phyloP scores from a whole-genome alignment of 2,113 vertebrate genomes.

The Pontoporia blainvillei region DNA sequence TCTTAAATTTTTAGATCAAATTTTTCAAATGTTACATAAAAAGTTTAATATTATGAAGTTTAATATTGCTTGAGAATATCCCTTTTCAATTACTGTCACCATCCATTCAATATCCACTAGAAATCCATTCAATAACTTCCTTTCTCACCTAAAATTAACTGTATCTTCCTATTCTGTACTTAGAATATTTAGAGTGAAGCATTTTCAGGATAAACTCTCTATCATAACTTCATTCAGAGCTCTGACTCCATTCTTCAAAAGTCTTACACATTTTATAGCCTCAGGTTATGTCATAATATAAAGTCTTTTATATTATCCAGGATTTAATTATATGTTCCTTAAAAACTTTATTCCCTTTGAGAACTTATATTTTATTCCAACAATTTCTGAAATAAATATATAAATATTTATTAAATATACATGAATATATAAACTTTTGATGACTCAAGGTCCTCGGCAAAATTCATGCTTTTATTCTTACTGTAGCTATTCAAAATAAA shows the following conservation, averaged over 20 bases:
- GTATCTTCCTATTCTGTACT: not conserved
- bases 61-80: not conserved
- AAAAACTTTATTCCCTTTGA: slow-evolving; percentile 18
- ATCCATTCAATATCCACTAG: not conserved
- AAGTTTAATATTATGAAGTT: not conserved
- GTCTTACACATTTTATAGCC: not conserved
- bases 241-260: not conserved
- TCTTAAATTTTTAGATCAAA: slow-evolving; percentile 15
- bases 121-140: not conserved
- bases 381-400: slow-evolving; percentile 7
- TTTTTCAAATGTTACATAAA: not conserved
- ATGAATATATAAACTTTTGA: not conserved
- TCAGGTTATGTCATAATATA: slow-evolving; percentile 12
- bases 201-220: slow-evolving; percentile 30
- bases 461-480: not conserved
- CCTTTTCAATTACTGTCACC: not conserved
- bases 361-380: slow-evolving; percentile 8
- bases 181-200: not conserved
- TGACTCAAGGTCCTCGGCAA: not conserved
- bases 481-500: not conserved
- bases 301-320: slow-evolving; percentile 29
- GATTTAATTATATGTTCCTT: not conserved
- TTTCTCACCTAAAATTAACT: not conserved
- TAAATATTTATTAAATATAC: no score
- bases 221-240: not conserved